A percentile compares a stretch with the other conserved stretches of the same genome.
These are phyloP conservation scores for Hassar affinis DNA, from an alignment of 2,113 vertebrate genomes.

Conservation along the genomic window DNA sequence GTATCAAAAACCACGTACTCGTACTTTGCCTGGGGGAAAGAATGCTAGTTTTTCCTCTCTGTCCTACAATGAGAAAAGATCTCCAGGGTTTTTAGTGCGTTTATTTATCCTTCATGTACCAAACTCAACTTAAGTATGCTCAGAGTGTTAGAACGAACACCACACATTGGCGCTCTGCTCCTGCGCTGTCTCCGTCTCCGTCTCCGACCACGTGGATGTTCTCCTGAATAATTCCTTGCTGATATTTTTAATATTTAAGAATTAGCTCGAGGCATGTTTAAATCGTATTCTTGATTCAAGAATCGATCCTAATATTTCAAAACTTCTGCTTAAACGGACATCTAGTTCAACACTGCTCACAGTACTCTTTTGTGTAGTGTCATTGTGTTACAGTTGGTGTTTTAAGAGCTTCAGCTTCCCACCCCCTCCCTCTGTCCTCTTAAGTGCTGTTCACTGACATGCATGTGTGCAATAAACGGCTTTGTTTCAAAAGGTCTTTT, in stretches of 20 bases:
- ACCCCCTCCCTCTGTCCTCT: constrained; percentile 19
- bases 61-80: neutral
- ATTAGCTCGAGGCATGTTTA: neutral
- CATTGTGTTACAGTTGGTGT: constrained; percentile 13
- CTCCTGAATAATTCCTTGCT: neutral
- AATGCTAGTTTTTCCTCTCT: neutral
- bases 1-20: neutral
- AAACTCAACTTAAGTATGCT: neutral
- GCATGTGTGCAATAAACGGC: constrained; percentile 55
- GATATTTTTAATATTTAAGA: neutral
- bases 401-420: constrained; percentile 3
- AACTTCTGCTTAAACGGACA: neutral
- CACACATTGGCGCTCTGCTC: neutral
- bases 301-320: neutral
- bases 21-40: neutral
- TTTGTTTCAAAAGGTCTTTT: constrained; percentile 29
- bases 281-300: neutral
- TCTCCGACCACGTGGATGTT: neutral
- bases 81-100: neutral
- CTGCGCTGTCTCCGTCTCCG: too few relatives aligned
- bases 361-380: neutral
- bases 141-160: neutral
- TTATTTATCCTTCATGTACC: too few relatives aligned
- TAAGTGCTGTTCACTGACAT: constrained; percentile 28
- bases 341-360: neutral